Percentiles rank a stretch among this genome's conserved stretches.
phyloP scores from a whole-genome alignment of 2,113 vertebrate species.

The Pelodiscus sinensis region DNA sequence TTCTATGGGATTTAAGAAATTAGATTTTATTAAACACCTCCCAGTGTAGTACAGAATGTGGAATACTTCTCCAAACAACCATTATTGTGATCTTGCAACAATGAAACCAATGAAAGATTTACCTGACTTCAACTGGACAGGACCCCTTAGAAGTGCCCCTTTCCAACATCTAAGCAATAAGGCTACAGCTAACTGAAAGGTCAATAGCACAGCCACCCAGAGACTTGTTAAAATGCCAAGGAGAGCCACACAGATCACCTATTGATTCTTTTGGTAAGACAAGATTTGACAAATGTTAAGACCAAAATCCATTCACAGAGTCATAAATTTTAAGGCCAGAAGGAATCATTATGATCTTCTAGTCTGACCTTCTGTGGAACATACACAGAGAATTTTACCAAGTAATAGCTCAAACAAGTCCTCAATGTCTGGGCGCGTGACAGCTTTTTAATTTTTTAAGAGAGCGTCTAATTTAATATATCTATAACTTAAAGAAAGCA shows the following conservation, averaged over 20 bases:
- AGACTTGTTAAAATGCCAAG: not conserved
- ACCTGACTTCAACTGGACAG: not conserved
- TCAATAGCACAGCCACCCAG: not conserved
- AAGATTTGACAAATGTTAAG: not conserved
- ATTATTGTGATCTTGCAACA: not conserved
- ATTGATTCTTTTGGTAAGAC: not conserved
- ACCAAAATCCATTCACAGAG: not conserved
- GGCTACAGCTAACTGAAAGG: not conserved
- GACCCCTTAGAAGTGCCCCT: not conserved
- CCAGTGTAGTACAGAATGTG: not conserved
- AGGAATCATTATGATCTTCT: not conserved
- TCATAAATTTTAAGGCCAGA: not conserved
- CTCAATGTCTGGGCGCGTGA: not conserved
- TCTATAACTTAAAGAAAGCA: not conserved
- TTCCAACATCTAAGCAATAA: not conserved
- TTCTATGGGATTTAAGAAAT: rapidly evolving
- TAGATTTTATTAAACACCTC: not conserved
- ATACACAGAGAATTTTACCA: not conserved
- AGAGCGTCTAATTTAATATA: not conserved
- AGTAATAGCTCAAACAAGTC: not conserved
- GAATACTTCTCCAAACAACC: not conserved
- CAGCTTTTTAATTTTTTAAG: not conserved
- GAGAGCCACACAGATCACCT: not conserved
- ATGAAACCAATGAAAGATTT: not conserved
- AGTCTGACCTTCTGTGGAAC: not conserved